phyloP scores from a whole-genome alignment of 2,113 vertebrate genomes.

The Oceanites oceanicus region DNA sequence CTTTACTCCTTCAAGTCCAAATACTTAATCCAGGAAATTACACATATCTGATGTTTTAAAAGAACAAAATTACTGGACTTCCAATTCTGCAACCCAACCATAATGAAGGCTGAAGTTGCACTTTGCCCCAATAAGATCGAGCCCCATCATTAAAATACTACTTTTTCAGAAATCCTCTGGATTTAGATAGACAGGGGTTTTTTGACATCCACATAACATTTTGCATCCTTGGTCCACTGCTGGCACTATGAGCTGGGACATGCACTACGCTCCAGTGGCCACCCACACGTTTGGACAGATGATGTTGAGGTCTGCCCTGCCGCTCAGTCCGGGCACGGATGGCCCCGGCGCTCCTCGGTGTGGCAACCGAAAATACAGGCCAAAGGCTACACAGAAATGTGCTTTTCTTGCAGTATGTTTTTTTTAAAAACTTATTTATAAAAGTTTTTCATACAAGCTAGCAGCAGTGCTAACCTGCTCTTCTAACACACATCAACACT shows the following conservation, averaged over 20 bases:
- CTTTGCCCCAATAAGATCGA: neutral
- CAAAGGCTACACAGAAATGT: neutral
- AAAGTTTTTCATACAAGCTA: neutral
- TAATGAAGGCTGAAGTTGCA: neutral
- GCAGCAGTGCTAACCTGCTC: neutral
- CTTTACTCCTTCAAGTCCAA: neutral
- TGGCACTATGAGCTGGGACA: neutral
- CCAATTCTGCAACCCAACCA: neutral
- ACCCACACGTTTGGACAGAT: neutral
- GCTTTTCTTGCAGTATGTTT: neutral
- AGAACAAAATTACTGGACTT: neutral
- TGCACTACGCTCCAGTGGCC: neutral
- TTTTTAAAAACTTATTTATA: neutral
- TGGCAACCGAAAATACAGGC: neutral
- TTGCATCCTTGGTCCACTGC: neutral
- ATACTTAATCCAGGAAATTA: neutral
- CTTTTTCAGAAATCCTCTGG: neutral
- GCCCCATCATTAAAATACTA: neutral
- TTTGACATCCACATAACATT: neutral
- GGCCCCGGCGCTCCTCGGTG: fast-evolving
- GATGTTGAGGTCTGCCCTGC: neutral
- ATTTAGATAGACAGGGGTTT: neutral
- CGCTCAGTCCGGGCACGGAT: fast-evolving
- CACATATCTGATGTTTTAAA: neutral
- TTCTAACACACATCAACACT: neutral